Percentiles rank a stretch among this genome's conserved stretches.
These are phyloP conservation scores for Phymastichus coffea DNA, from an alignment of 1,140 invertebrate species.

Conservation along the genomic window DNA sequence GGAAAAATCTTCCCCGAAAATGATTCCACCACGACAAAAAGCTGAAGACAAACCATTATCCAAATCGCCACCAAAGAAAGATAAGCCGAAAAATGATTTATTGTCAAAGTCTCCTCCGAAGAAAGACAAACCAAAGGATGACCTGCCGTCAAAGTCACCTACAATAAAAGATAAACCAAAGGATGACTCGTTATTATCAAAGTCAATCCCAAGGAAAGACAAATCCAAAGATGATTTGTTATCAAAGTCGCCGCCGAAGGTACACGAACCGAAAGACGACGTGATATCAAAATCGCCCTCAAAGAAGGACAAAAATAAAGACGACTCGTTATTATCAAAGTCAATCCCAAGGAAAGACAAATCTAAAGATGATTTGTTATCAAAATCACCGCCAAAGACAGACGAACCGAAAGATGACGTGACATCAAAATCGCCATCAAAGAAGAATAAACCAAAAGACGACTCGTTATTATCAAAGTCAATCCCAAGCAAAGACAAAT, in stretches of 20 bases:
- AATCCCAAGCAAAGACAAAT: not conserved
- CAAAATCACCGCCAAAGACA: not conserved
- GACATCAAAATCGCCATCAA: too few relatives aligned
- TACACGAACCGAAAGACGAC: too few relatives aligned
- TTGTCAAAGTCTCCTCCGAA: conserved; percentile 3
- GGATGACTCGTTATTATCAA: not conserved
- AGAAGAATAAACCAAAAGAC: too few relatives aligned
- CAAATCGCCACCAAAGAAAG: not conserved
- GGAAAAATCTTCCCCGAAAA: not conserved
- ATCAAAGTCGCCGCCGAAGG: not conserved
- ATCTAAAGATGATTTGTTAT: not conserved
- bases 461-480: too few relatives aligned
- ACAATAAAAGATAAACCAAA: not conserved
- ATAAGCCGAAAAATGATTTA: conserved; percentile 20
- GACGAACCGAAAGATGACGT: too few relatives aligned
- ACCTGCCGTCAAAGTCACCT: too few relatives aligned
- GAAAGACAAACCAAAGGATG: not conserved
- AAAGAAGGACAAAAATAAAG: too few relatives aligned
- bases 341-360: conserved; percentile 11
- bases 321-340: too few relatives aligned
- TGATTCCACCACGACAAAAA: not conserved
- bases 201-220: not conserved
- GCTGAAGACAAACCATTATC: conserved; percentile 5
- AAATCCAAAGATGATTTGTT: not conserved
- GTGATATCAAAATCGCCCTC: not conserved